These are phyloP conservation scores for Bombyx mori DNA, from an alignment of 1,140 invertebrate species.

Conservation along the genomic window ASM3026992v2 NC_085125.1:6098001-6098500, in stretches of 20 bases:
- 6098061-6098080: neutral
- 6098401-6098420: conserved; percentile 67
- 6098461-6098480: conserved; percentile 51
- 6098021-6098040: no score
- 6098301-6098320: conserved; percentile 69
- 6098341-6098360: conserved; percentile 68
- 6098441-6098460: conserved; percentile 58
- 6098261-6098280: conserved; percentile 14
- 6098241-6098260: conserved; percentile 31
- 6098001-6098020: no score
- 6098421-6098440: conserved; percentile 60
- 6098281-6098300: conserved; percentile 56
- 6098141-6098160: conserved; percentile 63
- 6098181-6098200: conserved; percentile 72
- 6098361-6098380: conserved; percentile 69
- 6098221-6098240: conserved; percentile 70
- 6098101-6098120: conserved; percentile 61
- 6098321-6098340: conserved; percentile 68
- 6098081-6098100: neutral
- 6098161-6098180: conserved; percentile 63
- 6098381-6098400: conserved; percentile 70
- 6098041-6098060: no score
- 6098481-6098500: conserved; percentile 24
- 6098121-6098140: conserved; percentile 68
- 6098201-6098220: conserved; percentile 67